Conservation (phyloP, 2,888 invertebrate species). For the Drosophila birchii region DNA sequence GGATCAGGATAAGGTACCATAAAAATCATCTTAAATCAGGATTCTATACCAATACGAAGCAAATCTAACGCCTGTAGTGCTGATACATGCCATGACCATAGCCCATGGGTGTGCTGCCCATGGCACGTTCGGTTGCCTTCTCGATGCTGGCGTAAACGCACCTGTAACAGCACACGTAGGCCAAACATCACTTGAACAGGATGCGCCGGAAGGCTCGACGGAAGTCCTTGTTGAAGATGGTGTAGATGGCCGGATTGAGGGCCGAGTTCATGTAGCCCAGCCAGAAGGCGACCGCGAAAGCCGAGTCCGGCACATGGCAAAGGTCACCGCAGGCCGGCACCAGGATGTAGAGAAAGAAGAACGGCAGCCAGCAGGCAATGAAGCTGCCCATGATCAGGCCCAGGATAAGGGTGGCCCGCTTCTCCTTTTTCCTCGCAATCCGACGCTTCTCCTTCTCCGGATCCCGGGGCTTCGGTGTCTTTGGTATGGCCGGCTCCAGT, state of each 20-base stretch:
- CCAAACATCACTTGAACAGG: constrained; percentile 97
- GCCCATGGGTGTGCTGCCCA: constrained; percentile 85
- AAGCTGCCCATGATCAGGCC: constrained; percentile 99
- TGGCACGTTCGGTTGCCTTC: constrained; percentile 85
- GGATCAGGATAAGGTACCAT: background rate
- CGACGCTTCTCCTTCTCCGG: constrained; percentile 97
- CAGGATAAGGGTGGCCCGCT: constrained; percentile 97
- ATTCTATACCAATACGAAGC: constrained; percentile 58
- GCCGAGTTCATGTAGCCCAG: constrained; percentile 98
- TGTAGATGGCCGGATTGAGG: constrained; percentile 97
- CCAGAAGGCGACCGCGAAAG: constrained; percentile 98
- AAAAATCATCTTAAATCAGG: background rate
- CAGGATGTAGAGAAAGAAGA: constrained; percentile 96
- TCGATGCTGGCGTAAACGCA: constrained; percentile 87
- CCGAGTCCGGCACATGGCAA: constrained; percentile 92
- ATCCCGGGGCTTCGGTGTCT: constrained; percentile 92
- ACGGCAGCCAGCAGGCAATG: constrained; percentile 99
- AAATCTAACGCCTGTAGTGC: constrained; percentile 84
- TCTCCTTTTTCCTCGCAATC: constrained; percentile 97
- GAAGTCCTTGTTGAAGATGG: constrained; percentile 99
- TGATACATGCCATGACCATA: constrained; percentile 84
- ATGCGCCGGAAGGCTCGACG: constrained; percentile 97
- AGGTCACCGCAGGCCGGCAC: constrained; percentile 90
- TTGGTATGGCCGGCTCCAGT: constrained; percentile 89
- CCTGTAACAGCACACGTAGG: constrained; percentile 92